Evolutionary conservation across 2,797 vertebrate genomes (phyloP).

Genomic region (Neopelma chrysocephalum): DNA sequence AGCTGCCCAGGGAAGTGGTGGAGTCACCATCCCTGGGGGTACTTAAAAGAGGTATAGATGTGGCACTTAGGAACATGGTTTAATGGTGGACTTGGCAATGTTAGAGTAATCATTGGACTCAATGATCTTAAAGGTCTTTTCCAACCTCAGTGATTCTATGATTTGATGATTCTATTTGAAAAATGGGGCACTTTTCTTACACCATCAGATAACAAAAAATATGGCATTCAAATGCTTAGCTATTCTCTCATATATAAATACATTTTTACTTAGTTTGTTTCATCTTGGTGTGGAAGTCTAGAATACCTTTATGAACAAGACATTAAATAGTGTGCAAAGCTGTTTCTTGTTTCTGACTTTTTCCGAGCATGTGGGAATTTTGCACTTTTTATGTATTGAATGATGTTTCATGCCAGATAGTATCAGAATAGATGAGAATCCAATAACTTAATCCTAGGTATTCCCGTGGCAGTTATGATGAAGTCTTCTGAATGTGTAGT

Average conservation of each 20-base stretch:
- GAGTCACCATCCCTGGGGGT: no score
- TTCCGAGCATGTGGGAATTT: neutral
- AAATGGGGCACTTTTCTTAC: neutral
- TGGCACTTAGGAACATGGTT: neutral
- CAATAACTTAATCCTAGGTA: neutral
- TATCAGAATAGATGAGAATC: neutral
- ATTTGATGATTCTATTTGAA: neutral
- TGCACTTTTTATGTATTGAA: neutral
- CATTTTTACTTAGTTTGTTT: neutral
- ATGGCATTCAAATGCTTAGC: neutral
- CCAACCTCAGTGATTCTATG: neutral
- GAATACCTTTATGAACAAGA: neutral
- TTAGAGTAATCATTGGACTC: neutral
- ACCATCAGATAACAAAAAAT: neutral
- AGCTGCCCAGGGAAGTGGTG: neutral
- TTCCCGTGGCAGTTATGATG: neutral
- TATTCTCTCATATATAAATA: neutral
- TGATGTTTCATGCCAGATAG: neutral
- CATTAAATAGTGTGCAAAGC: neutral
- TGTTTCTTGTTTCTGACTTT: neutral
- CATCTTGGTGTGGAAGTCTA: neutral
- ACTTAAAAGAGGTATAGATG: neutral
- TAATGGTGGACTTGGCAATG: neutral
- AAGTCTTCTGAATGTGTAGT: neutral
- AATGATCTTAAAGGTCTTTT: neutral